A percentile compares a stretch with the other conserved stretches of the same genome.
These are phyloP conservation scores for Mustelus asterias DNA, from an alignment of 2,113 vertebrate genomes.

Conservation along the genomic window DNA sequence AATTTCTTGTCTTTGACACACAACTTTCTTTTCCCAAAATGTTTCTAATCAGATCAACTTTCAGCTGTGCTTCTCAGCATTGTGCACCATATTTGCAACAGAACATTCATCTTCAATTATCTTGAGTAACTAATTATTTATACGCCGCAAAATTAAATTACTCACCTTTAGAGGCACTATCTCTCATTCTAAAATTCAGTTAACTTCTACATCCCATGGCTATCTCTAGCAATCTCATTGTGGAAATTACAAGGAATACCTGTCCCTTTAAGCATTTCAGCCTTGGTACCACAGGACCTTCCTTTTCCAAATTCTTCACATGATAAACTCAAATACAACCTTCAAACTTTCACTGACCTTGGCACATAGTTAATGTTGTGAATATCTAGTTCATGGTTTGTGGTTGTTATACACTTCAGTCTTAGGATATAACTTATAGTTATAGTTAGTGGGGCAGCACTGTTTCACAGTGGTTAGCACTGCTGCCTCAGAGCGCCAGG, in stretches of 20 bases:
- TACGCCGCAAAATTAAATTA: background rate
- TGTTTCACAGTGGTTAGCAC: no score
- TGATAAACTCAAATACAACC: background rate
- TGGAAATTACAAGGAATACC: background rate
- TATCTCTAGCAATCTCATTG: background rate
- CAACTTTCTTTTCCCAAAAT: background rate
- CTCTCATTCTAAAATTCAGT: background rate
- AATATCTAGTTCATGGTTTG: no score
- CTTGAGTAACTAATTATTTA: background rate
- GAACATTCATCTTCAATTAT: background rate
- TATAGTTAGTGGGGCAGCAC: no score
- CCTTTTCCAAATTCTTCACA: background rate
- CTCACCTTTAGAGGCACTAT: background rate
- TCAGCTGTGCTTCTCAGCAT: background rate
- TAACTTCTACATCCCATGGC: background rate
- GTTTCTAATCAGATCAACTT: background rate
- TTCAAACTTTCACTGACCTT: background rate
- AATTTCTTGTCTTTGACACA: background rate
- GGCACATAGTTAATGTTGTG: background rate
- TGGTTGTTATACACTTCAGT: no score
- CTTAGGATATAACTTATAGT: no score
- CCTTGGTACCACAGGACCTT: background rate
- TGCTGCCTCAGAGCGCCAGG: no score
- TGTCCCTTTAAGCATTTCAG: background rate
- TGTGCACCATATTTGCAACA: no score